Conservation (phyloP, 2,888 invertebrate species). For the Pimpla rufipes region DNA sequence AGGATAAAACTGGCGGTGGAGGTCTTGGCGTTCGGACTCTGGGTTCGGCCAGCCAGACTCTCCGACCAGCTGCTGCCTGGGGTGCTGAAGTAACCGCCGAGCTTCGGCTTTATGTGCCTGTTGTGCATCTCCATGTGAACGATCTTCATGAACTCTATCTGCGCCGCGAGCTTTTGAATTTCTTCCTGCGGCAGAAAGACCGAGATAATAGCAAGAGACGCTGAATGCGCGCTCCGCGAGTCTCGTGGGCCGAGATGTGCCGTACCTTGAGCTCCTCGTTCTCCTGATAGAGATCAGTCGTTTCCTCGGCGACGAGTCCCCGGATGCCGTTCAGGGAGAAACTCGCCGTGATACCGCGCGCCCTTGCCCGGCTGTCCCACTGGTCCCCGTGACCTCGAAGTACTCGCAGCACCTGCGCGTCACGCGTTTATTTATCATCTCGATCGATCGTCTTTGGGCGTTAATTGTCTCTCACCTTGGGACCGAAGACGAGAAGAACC, state of each 20-base stretch:
- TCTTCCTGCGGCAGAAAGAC: constrained; percentile 89
- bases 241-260: not conserved
- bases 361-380: constrained; percentile 94
- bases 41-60: too few species aligned
- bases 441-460: not conserved
- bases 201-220: not conserved
- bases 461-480: constrained; percentile 88
- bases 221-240: not conserved
- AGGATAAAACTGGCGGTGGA: constrained; percentile 80
- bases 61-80: constrained; percentile 77
- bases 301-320: constrained; percentile 93
- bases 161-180: constrained; percentile 95
- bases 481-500: constrained; percentile 93
- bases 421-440: not conserved
- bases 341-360: constrained; percentile 93
- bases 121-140: constrained; percentile 98
- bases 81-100: constrained; percentile 92
- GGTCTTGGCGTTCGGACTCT: constrained; percentile 80
- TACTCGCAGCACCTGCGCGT: constrained; percentile 90
- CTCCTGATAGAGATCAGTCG: constrained; percentile 95
- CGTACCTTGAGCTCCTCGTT: constrained; percentile 96
- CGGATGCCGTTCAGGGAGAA: constrained; percentile 93
- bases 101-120: constrained; percentile 93
- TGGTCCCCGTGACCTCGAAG: constrained; percentile 95
- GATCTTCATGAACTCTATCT: constrained; percentile 97